phyloP scores from a whole-genome alignment of 1,140 invertebrate species.

The Drosophila tristis region DNA sequence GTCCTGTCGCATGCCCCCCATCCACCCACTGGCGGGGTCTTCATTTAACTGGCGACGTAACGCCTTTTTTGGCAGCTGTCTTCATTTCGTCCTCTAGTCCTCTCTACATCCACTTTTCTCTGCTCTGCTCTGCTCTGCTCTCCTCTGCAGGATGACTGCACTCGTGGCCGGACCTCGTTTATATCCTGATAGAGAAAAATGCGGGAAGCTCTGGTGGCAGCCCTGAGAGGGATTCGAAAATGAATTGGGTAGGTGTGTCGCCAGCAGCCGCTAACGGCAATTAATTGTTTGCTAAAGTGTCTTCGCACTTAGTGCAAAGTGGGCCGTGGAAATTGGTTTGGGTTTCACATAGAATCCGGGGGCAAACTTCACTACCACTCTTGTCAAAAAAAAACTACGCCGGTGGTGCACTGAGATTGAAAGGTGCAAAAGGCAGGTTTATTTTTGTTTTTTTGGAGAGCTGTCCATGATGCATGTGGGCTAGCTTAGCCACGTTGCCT shows the following conservation, averaged over 20 bases:
- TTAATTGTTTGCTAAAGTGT: slow-evolving; percentile 74
- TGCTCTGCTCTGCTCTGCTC: neutral
- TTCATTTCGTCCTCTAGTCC: slow-evolving; percentile 40
- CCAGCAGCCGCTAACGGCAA: slow-evolving; percentile 76
- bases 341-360: neutral
- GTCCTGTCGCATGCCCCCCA: too few relatives aligned
- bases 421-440: slow-evolving; percentile 26
- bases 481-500: too few relatives aligned
- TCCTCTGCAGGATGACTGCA: slow-evolving; percentile 8
- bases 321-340: slow-evolving; percentile 7
- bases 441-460: neutral
- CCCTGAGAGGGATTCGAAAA: slow-evolving; percentile 47
- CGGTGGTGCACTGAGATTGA: slow-evolving; percentile 27
- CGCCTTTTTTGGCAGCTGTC: slow-evolving; percentile 79
- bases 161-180: slow-evolving; percentile 20
- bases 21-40: slow-evolving; percentile 10
- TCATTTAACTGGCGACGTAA: slow-evolving; percentile 73
- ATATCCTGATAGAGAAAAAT: slow-evolving; percentile 1
- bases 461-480: slow-evolving; percentile 21
- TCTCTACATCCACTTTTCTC: neutral
- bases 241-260: slow-evolving; percentile 79
- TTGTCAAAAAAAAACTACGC: too few relatives aligned
- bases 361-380: neutral
- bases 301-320: slow-evolving; percentile 44
- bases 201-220: slow-evolving; percentile 25